Evolutionary conservation across 2,797 vertebrate genomes (phyloP).

Genomic region (Hylomyscus alleni): DNA sequence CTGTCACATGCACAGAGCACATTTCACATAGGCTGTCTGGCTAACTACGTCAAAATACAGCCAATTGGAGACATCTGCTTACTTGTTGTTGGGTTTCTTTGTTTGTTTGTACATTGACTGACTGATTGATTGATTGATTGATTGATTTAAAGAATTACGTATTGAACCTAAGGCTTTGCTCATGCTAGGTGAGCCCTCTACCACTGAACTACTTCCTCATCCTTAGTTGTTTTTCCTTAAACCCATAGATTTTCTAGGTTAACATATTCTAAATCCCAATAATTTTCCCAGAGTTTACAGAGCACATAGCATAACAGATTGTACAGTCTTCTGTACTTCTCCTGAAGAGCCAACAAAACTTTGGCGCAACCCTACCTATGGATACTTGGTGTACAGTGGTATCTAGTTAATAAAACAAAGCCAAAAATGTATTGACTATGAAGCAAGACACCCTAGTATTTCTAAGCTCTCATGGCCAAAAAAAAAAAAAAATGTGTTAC

Average conservation of each 20-base stretch:
- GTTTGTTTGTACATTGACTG: not conserved
- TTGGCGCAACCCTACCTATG: not conserved
- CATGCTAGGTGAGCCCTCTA: not conserved
- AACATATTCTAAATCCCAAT: not conserved
- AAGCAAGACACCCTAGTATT: not conserved
- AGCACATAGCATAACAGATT: not conserved
- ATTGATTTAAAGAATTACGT: not conserved
- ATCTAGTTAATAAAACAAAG: conserved; percentile 5
- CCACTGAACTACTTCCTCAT: not conserved
- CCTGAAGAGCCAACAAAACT: not conserved
- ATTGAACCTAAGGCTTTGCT: not conserved
- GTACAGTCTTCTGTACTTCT: not conserved
- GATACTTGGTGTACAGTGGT: not conserved
- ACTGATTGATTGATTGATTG: too few species aligned
- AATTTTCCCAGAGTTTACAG: not conserved
- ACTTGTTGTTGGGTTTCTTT: not conserved
- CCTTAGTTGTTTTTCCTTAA: not conserved
- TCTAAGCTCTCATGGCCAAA: not conserved
- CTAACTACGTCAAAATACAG: not conserved
- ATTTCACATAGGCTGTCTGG: not conserved
- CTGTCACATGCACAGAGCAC: not conserved
- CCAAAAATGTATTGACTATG: not conserved
- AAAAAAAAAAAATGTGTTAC: not conserved
- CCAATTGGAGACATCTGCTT: not conserved
- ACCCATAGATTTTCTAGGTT: conserved; percentile 13